These are phyloP conservation scores for Corythornis vintsioides DNA, from an alignment of 2,113 vertebrate genomes.

Conservation along the genomic window DNA sequence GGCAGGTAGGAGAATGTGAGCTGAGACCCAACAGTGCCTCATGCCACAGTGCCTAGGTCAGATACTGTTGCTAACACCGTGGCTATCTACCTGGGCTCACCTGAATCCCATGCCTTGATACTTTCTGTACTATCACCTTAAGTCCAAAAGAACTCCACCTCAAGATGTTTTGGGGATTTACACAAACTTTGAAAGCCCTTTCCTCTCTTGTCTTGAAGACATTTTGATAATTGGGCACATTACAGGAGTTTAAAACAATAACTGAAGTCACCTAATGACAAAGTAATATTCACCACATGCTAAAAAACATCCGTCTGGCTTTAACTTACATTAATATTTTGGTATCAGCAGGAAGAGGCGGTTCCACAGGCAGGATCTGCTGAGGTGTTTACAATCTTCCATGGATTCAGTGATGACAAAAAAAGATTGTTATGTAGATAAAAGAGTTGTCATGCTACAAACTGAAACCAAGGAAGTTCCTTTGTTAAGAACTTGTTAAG, in stretches of 20 bases:
- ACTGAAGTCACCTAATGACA: background rate
- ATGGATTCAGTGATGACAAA: background rate
- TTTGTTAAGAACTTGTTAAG: background rate
- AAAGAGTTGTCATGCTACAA: background rate
- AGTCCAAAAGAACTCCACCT: background rate
- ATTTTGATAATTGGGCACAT: accelerated
- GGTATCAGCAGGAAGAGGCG: background rate
- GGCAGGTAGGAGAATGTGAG: background rate
- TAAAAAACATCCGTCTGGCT: background rate
- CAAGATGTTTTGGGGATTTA: background rate
- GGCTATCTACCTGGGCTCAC: background rate
- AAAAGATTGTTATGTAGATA: background rate
- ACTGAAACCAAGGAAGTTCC: background rate
- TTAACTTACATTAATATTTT: background rate
- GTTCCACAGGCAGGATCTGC: background rate
- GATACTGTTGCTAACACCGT: accelerated
- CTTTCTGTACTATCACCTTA: background rate
- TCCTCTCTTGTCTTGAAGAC: background rate
- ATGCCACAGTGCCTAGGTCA: accelerated
- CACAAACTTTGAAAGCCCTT: background rate
- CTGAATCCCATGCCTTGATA: background rate
- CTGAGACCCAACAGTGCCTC: background rate
- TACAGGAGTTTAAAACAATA: background rate
- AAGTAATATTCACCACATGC: background rate
- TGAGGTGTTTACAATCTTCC: background rate